Evolutionary conservation across 2,888 invertebrate genomes (phyloP), one percentile per base, ranked within the genome.

Genomic region (Cephus runcator): DNA sequence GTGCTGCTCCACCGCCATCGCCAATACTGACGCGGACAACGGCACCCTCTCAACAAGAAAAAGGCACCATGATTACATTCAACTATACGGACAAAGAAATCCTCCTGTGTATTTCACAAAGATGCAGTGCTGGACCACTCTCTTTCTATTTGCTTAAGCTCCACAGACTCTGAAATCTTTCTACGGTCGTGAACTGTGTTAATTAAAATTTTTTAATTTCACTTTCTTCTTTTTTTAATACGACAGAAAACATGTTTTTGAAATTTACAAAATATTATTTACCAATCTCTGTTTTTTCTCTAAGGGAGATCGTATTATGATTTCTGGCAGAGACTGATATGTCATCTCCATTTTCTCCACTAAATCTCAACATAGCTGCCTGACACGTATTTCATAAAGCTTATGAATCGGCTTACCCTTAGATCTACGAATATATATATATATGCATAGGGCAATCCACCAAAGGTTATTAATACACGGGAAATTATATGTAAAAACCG

Each of bases 1-100:
- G 56, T 81, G 80, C 79, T 77, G 71, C 71, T 78, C 77, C 77
- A 69, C 31, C 75, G 35, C 30, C 79, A 56, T 56, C 36, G 34
- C 78, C 77, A 68, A 68, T 76, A 56, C 71, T 76, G 74, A 56
- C 9, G 56, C 56, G 56, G 56, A 56, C 23, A 9, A 71, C 34
- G 71, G 71, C 30, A 34, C 30, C 71, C 30, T 34, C 35, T 74
- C 74, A 35, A 23, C 69, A 77, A 34, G 69, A 78, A 76, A 77
- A 34, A 69, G 80, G 76, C 56, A 56, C 9, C 23, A 56, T 23
- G 56, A 56, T 56, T 56, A 23, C 56, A 56, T 23, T 56, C 56
- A 23, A 56, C 56, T 56, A 9, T 56, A 23, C 23, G 56, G 23
- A 56, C 56, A 56, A 56, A 56, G 56, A 56, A 56, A 56, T 56